These are phyloP conservation scores for Ostrea denselamellosa DNA, from an alignment of 1,140 invertebrate genomes.

Conservation along the genomic window DNA sequence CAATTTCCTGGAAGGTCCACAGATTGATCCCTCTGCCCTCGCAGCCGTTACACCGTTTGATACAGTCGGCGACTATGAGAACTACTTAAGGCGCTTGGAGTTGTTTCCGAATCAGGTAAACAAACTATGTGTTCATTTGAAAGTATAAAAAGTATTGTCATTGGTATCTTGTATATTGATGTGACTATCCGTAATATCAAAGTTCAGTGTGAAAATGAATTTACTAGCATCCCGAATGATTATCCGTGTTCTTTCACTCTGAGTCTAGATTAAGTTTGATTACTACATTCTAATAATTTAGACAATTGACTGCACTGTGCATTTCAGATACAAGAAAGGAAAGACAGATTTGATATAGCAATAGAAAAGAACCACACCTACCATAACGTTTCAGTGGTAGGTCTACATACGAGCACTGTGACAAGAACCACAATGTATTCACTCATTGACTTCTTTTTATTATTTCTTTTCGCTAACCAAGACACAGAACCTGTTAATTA, in stretches of 20 bases:
- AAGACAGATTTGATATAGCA: slow-evolving; percentile 52
- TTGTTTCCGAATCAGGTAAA: slow-evolving; percentile 61
- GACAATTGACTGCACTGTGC: neutral
- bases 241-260: too few species aligned
- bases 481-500: too few species aligned
- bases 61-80: slow-evolving; percentile 64
- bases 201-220: neutral
- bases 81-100: slow-evolving; percentile 60
- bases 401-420: neutral
- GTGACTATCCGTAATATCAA: neutral
- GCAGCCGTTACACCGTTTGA: slow-evolving; percentile 55
- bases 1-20: slow-evolving; percentile 66
- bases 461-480: too few species aligned
- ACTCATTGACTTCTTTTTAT: too few species aligned
- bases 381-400: slow-evolving; percentile 63
- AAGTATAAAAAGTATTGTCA: neutral
- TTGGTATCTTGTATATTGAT: neutral
- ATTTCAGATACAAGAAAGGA: slow-evolving; percentile 64
- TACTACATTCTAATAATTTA: too few species aligned
- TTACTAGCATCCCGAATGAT: neutral
- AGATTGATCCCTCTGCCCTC: slow-evolving; percentile 53
- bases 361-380: slow-evolving; percentile 54
- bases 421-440: too few species aligned
- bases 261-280: too few species aligned
- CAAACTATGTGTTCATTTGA: neutral